phyloP scores from a whole-genome alignment of 2,888 invertebrate genomes.

The Trichopoda pennipes region DNA sequence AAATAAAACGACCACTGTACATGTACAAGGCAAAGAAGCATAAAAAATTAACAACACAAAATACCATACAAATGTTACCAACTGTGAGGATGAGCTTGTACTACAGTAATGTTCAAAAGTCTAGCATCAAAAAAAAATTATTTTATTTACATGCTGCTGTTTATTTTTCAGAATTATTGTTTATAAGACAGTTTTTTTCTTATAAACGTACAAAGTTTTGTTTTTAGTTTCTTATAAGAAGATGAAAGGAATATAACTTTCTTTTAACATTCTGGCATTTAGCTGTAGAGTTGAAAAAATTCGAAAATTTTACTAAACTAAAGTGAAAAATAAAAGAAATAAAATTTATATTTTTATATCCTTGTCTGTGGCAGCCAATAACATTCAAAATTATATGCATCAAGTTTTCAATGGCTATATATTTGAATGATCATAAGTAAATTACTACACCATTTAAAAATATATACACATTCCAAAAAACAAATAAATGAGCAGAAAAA shows the following conservation, averaged over 20 bases:
- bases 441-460: slow-evolving; percentile 56
- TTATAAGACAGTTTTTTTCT: too few relatives aligned
- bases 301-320: too few relatives aligned
- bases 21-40: slow-evolving; percentile 44
- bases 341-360: not conserved
- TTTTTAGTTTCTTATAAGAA: too few relatives aligned
- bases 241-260: too few relatives aligned
- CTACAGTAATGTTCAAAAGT: not conserved
- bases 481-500: slow-evolving; percentile 14
- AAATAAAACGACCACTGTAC: slow-evolving; percentile 60
- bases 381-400: slow-evolving; percentile 21
- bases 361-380: slow-evolving; percentile 11
- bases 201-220: too few relatives aligned
- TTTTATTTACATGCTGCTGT: too few relatives aligned
- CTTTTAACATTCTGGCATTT: too few relatives aligned
- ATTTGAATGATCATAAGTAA: slow-evolving; percentile 58
- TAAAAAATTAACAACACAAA: slow-evolving; percentile 65
- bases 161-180: too few relatives aligned
- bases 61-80: slow-evolving; percentile 70
- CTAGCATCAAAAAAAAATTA: not conserved
- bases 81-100: slow-evolving; percentile 66
- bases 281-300: too few relatives aligned
- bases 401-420: slow-evolving; percentile 8
- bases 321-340: not conserved
- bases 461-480: slow-evolving; percentile 25